Evolutionary conservation across 2,888 invertebrate genomes (phyloP), one percentile per base, ranked within the genome.

Genomic region (Euplexia lucipara): DNA sequence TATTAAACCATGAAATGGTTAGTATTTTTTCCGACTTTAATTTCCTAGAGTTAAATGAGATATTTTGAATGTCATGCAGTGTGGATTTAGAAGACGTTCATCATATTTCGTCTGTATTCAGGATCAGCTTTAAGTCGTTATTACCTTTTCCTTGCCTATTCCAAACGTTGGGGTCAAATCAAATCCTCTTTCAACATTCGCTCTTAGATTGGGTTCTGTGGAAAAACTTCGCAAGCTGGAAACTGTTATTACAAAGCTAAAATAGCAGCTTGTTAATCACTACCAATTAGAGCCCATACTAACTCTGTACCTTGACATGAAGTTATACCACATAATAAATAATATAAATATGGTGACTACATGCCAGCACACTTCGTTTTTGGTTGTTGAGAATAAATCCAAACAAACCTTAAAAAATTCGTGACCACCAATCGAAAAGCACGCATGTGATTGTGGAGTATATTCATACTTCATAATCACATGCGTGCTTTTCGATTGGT

Each of bases 31-130:
- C 32, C 32, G n/a, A 8, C 51, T 41, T 12, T 12, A 49, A 62
- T 49, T 66, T 73, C 37, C 48, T 20, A n/a, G 37, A 44, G 34
- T 39, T 57, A 47, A 41, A 47, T 70, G 18, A 37, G 52, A 52
- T n/a, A 26, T 72, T 52, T 64, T 52, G 12, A 20, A 22, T 12
- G 26, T 63, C 47, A 72, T 45, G 32, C 9, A n/a, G 14, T 72
- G 26, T 49, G n/a, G 22, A 10, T 34, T 47, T 42, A 10, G 14
- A 39, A 44, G 44, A 4, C 34, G 51, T 18, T 3, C 10, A 45
- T n/a, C 16, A 26, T 22, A n/a, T 30, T 7, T 41, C 9, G 22
- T 30, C 22, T 37, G n/a, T 10, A 16, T 10, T 51, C 51, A 45
- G 4, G 22, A n/a, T 30, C 5, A 26, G 26, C 2, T 26, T 26